These are phyloP conservation scores for Pelobates cultripes DNA, from an alignment of 2,797 vertebrate species.

Conservation along the genomic window DNA sequence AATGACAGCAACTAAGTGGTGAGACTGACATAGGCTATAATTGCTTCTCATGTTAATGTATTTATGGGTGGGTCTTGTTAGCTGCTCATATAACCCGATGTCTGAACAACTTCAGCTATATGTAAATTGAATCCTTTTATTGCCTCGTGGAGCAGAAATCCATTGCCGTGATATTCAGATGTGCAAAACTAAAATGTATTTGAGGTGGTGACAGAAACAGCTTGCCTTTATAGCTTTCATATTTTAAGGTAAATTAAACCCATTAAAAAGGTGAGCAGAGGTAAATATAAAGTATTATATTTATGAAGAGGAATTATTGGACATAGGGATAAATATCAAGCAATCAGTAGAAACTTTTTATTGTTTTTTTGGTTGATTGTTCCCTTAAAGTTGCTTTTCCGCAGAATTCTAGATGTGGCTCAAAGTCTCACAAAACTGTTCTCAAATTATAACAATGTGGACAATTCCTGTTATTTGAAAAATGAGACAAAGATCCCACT, in stretches of 20 bases:
- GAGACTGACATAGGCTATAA: neutral
- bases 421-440: no score
- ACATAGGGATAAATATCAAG: no score
- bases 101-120: constrained; percentile 9
- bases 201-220: neutral
- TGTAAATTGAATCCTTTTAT: constrained; percentile 39
- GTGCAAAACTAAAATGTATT: no score
- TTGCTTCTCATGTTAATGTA: constrained; percentile 26
- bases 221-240: neutral
- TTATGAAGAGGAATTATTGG: neutral
- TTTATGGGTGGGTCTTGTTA: constrained; percentile 26
- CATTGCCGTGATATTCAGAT: no score
- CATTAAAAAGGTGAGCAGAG: neutral
- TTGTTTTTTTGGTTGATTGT: no score
- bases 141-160: neutral
- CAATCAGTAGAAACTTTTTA: no score
- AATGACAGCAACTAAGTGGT: constrained; percentile 8
- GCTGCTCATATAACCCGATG: constrained; percentile 28
- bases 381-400: no score
- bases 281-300: neutral
- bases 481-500: no score
- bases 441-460: no score
- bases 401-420: no score
- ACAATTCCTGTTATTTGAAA: no score
- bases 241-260: neutral